Percentiles rank a stretch among this genome's conserved stretches.
These are phyloP conservation scores for Vimba vimba DNA, from an alignment of 2,113 vertebrate species.

Conservation along the genomic window DNA sequence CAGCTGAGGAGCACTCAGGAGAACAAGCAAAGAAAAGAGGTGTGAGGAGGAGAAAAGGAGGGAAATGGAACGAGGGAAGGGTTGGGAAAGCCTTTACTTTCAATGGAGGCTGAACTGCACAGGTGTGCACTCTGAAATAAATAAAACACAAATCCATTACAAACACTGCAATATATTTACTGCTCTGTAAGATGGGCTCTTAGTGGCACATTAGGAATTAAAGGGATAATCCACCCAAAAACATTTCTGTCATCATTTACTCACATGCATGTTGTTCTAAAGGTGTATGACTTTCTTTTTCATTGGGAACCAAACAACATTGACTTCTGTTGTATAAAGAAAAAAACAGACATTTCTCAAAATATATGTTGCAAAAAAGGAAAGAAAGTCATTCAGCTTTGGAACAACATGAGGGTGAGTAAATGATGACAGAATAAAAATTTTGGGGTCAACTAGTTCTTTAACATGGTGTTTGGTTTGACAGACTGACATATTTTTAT, in stretches of 20 bases:
- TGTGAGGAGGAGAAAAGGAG: conserved; percentile 39
- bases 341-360: no score
- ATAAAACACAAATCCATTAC: background rate
- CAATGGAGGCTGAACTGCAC: background rate
- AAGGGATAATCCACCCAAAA: background rate
- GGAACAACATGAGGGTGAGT: no score
- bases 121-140: background rate
- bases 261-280: background rate
- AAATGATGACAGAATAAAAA: no score
- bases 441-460: no score
- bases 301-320: no score
- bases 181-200: background rate
- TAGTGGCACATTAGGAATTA: background rate
- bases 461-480: no score
- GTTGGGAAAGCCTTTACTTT: conserved; percentile 24
- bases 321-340: no score
- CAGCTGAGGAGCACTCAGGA: conserved; percentile 65
- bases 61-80: background rate
- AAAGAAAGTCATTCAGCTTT: no score
- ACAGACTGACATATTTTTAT: no score
- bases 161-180: background rate
- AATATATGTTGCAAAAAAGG: no score
- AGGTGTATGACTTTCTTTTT: no score
- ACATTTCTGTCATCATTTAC: background rate
- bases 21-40: conserved; percentile 59